A percentile compares a stretch with the other conserved stretches of the same genome.
phyloP scores from a whole-genome alignment of 2,797 vertebrate genomes.

The Oryzias sinensis region DNA sequence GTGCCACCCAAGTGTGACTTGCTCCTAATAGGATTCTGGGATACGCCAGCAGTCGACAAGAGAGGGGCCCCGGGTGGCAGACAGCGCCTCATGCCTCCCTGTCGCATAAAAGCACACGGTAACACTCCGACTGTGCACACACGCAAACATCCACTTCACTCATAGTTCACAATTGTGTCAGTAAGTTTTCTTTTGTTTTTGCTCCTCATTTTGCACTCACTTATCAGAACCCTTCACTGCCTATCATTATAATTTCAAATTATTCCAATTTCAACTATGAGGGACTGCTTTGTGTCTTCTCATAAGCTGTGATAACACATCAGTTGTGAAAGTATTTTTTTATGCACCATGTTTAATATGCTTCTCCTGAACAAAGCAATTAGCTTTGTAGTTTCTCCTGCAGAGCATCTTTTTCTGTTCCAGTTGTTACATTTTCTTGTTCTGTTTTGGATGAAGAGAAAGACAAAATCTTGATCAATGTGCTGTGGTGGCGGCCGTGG shows the following conservation, averaged over 20 bases:
- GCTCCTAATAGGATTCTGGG: slow-evolving; percentile 78
- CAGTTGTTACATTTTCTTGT: too few relatives aligned
- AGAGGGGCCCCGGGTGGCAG: slow-evolving; percentile 68
- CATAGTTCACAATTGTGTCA: slow-evolving; percentile 42
- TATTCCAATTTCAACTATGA: slow-evolving; percentile 20
- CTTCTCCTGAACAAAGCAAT: too few relatives aligned
- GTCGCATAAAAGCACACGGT: slow-evolving; percentile 26
- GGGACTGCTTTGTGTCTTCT: slow-evolving; percentile 3
- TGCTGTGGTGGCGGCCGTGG: too few relatives aligned
- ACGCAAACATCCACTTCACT: slow-evolving; percentile 15
- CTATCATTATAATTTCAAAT: slow-evolving; percentile 11
- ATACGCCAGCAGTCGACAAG: slow-evolving; percentile 60
- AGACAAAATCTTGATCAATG: too few relatives aligned
- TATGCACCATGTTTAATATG: background rate
- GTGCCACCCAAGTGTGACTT: slow-evolving; percentile 81
- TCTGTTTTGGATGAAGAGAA: too few relatives aligned
- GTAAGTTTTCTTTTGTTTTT: slow-evolving; percentile 32
- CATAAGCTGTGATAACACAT: slow-evolving; percentile 6
- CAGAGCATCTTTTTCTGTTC: too few relatives aligned
- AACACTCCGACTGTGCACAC: slow-evolving; percentile 11
- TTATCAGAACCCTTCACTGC: slow-evolving; percentile 38
- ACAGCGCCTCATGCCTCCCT: slow-evolving; percentile 51
- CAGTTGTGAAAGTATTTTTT: slow-evolving; percentile 5
- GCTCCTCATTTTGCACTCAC: slow-evolving; percentile 23
- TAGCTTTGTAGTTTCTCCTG: too few relatives aligned